These are phyloP conservation scores for Spodoptera litura DNA, from an alignment of 1,140 invertebrate genomes.

Conservation along the genomic window DNA sequence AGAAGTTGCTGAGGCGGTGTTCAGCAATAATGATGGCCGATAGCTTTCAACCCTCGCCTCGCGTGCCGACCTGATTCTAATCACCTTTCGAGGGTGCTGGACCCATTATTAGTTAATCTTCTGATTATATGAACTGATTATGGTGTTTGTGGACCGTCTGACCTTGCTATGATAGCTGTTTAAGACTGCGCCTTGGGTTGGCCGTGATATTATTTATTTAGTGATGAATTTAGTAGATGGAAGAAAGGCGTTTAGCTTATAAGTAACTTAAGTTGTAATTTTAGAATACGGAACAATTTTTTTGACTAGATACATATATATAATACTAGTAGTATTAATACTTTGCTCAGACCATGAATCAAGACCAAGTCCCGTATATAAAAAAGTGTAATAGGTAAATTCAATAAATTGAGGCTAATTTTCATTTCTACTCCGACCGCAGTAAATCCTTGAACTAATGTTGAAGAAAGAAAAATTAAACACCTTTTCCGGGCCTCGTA, in stretches of 20 bases:
- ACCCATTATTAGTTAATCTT: slow-evolving; percentile 46
- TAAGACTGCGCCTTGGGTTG: not conserved
- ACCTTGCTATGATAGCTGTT: slow-evolving; percentile 28
- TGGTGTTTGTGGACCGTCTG: slow-evolving; percentile 1
- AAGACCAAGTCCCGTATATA: too few species aligned
- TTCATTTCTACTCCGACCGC: too few species aligned
- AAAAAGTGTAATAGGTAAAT: not conserved
- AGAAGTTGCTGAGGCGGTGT: slow-evolving; percentile 11
- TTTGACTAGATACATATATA: too few species aligned
- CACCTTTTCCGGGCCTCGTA: not conserved
- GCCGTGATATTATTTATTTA: not conserved
- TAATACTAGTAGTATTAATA: too few species aligned
- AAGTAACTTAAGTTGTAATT: too few species aligned
- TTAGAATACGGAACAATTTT: too few species aligned
- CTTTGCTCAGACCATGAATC: too few species aligned
- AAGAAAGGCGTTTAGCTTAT: not conserved
- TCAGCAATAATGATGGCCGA: slow-evolving; percentile 18
- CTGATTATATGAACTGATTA: slow-evolving; percentile 42
- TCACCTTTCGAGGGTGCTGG: slow-evolving; percentile 21
- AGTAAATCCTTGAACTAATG: too few species aligned
- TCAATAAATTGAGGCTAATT: not conserved
- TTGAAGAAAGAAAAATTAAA: not conserved
- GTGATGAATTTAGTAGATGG: not conserved
- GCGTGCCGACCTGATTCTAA: slow-evolving; percentile 38
- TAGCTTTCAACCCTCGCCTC: slow-evolving; percentile 32